Base-by-base conservation (phyloP, 2,888 invertebrate genomes). In the Ophion costatus region DNA sequence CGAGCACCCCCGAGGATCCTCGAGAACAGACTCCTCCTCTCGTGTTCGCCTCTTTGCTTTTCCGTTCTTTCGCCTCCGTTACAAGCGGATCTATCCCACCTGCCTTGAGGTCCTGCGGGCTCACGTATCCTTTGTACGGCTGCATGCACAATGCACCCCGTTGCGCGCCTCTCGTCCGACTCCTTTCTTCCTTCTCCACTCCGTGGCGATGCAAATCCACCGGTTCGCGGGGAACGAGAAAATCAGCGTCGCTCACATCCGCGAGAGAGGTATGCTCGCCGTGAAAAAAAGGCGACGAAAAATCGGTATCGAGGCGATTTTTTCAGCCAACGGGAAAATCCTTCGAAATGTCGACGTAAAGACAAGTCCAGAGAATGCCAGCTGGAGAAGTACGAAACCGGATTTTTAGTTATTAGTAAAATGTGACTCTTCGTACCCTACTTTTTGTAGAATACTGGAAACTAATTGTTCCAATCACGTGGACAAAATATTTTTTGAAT, bases 201-300 rank as follows among this genome's bases (percentile, higher is more conserved):
- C 45, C 81, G 20, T 33, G 22, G 61, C n/a, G 66, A 84, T 82
- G 84, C 84, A 81, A 84, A 84, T 81, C 69, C 73, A 84, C 69
- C 64, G 67, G 61, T 69, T 67, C 51, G 63, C 29, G 61, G 57
- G 42, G 51, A 24, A 57, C 38, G 70, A 66, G 66, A 73, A 73
- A 63, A 83, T 79, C 81, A 77, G n/a, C 63, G 42, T 22, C 17
- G 9, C 20, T 22, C 20, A 74, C 17, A 17, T 29, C 24, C 63
- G 63, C 9, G 24, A 14, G 11, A 20, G 61, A 17, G 29, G 29
- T 29, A 29, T 29, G 29, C 29, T 29, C 29, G 29, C 4, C 4
- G 5, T 0, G 51, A 51, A 17, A 17, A 51, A 14, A 51, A 14
- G 17, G 4, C 51, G 51, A 51, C 17, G 11, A 14, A 14, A 14